A percentile compares a stretch with the other conserved stretches of the same genome.
phyloP scores from a whole-genome alignment of 2,888 invertebrate genomes.

The Cryptops parisi region DNA sequence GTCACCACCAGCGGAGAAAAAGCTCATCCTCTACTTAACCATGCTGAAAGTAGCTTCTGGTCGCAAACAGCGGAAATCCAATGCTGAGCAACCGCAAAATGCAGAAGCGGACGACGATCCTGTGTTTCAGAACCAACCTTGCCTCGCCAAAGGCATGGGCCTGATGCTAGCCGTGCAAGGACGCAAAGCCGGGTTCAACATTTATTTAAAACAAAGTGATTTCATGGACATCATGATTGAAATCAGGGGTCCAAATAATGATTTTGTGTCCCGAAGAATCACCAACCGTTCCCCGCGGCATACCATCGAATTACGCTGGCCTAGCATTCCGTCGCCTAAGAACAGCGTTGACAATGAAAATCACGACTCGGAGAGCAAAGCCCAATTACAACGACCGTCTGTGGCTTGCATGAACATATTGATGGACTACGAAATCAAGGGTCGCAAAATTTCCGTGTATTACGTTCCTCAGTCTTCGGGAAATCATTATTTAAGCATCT shows the following conservation, averaged over 20 bases:
- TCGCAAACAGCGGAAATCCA: background rate
- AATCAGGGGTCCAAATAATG: constrained; percentile 17
- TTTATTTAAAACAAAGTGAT: constrained; percentile 15
- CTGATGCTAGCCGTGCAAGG: constrained; percentile 17
- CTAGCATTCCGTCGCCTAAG: background rate
- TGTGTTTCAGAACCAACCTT: constrained; percentile 6
- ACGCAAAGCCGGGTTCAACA: constrained; percentile 18
- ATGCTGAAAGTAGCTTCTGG: constrained; percentile 5
- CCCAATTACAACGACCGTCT: background rate
- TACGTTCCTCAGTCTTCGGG: constrained; percentile 22
- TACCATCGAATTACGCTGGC: background rate
- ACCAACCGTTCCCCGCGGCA: constrained; percentile 18
- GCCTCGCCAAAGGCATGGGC: constrained; percentile 20
- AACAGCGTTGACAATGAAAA: background rate
- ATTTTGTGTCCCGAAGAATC: constrained; percentile 19
- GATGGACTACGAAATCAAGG: constrained; percentile 21
- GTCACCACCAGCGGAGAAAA: constrained; percentile 1
- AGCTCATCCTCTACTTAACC: constrained; percentile 10
- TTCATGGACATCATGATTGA: constrained; percentile 19
- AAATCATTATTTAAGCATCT: constrained; percentile 21
- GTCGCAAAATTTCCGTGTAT: constrained; percentile 20
- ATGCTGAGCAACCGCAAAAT: background rate
- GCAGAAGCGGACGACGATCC: background rate
- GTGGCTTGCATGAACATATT: constrained; percentile 19
- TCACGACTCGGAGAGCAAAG: too few species aligned